These are phyloP conservation scores for Aphaenogaster floridana DNA, from an alignment of 1,140 invertebrate genomes.

Conservation along the genomic window DNA sequence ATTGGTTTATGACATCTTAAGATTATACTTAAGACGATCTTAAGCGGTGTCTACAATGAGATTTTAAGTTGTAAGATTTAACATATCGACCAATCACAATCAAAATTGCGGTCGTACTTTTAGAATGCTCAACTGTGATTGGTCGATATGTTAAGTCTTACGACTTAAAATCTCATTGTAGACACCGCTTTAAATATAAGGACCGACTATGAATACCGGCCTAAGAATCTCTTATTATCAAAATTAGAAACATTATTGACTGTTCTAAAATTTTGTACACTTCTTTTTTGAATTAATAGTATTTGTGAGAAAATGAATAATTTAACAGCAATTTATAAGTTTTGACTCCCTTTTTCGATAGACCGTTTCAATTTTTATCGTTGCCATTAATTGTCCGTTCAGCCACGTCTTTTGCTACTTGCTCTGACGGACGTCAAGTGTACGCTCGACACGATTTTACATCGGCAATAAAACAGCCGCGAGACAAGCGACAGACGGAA, in stretches of 20 bases:
- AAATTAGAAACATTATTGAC: background rate
- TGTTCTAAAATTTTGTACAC: background rate
- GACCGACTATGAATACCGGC: too few relatives aligned
- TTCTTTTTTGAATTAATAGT: background rate
- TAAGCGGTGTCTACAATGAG: too few relatives aligned
- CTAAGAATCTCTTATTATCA: background rate
- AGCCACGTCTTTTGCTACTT: background rate
- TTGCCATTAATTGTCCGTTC: background rate
- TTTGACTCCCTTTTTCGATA: background rate
- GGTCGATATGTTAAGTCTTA: too few relatives aligned
- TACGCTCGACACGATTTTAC: slow-evolving; percentile 11
- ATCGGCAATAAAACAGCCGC: background rate
- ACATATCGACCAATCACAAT: too few relatives aligned
- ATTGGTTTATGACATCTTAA: too few relatives aligned
- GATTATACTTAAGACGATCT: too few relatives aligned
- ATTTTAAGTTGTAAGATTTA: too few relatives aligned
- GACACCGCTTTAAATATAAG: too few relatives aligned
- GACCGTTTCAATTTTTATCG: background rate
- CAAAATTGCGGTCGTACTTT: too few relatives aligned
- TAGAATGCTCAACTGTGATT: too few relatives aligned
- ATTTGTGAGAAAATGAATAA: background rate
- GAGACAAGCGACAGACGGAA: slow-evolving; percentile 37
- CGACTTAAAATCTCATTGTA: too few relatives aligned
- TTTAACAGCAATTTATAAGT: background rate
- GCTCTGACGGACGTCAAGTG: background rate